phyloP scores from a whole-genome alignment of 2,113 vertebrate species.

The Recurvirostra avosetta region DNA sequence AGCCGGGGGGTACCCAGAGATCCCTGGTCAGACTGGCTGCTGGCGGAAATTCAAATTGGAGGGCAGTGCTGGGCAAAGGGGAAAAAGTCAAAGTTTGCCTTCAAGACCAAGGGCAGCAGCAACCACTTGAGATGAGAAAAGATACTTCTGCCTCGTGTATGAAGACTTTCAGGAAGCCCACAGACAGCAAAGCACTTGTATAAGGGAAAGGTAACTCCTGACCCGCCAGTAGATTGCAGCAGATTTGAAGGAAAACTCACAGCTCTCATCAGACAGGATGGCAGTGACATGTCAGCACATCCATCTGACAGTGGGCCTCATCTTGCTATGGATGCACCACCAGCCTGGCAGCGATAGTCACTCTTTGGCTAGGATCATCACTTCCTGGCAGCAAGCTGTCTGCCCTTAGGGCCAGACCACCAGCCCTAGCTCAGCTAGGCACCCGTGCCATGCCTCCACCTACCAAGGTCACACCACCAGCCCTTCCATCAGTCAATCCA shows the following conservation, averaged over 20 bases:
- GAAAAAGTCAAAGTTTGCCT: neutral
- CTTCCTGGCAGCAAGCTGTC: neutral
- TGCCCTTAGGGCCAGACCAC: neutral
- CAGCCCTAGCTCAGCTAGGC: neutral
- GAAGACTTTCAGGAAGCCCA: neutral
- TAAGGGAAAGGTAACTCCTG: neutral
- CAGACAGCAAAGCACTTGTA: neutral
- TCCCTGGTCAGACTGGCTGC: neutral
- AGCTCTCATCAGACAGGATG: neutral
- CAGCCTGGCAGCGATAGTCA: neutral
- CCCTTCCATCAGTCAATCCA: neutral
- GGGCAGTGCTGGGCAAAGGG: neutral
- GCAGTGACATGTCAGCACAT: neutral
- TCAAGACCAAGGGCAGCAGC: neutral
- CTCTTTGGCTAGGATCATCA: neutral
- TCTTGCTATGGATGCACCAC: neutral
- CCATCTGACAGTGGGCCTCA: neutral
- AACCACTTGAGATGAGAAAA: neutral
- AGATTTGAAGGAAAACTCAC: neutral
- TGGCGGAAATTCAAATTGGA: neutral
- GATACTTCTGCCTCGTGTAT: neutral
- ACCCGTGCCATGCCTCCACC: neutral
- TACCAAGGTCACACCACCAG: neutral
- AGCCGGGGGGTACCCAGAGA: too few species aligned
- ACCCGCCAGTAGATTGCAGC: neutral